Base-by-base conservation (phyloP, 1,140 invertebrate genomes). In the Wiebesia pumilae region DNA sequence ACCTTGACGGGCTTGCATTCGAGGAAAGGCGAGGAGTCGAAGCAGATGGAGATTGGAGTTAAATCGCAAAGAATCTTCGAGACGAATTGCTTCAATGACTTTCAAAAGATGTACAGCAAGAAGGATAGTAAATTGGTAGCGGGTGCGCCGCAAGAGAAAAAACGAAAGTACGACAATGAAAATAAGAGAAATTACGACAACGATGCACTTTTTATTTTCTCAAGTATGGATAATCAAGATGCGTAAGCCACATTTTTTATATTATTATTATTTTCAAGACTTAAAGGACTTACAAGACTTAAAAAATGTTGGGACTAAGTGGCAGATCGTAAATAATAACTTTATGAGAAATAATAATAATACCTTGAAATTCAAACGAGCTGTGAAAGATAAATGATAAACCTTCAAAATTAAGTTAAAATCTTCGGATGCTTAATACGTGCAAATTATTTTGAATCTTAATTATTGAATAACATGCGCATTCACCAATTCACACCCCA, bases 131-230 rank as follows among this genome's bases (percentile, higher is more conserved):
- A 51, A 30, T 30, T 91, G 30, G 69, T 86, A 9, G 88, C 89
- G 87, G 88, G 87, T 16, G 83, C 88, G 10, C 79, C 90, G 19
- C 75, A 88, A 58, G 87, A 84, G 40, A 91, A 88, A 79, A 90
- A 88, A 19, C 43, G 85, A 81, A 87, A 79, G 79, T 40, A 73
- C 35, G 83, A 84, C 35, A 47, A 24, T 12, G 81, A 71, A 40
- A 54, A 19, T n/a, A 6, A 24, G 12, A 43, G 30, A n/a, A 24
- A 21, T n/a, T 54, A 10, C 43, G 40, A 67, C 24, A 43, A 40
- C 3, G 16, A 81, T 30, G 16, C 1, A 3, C 35, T 30, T 16
- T 35, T 4, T 9, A 54, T 33, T 78, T 54, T 78, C 6, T 54
- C 77, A 10, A 78, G 27, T 35, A 12, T 54, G n/a, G 47, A 78